These are phyloP conservation scores for Gephyroberyx darwinii DNA, from an alignment of 2,797 vertebrate species.

Conservation along the genomic window DNA sequence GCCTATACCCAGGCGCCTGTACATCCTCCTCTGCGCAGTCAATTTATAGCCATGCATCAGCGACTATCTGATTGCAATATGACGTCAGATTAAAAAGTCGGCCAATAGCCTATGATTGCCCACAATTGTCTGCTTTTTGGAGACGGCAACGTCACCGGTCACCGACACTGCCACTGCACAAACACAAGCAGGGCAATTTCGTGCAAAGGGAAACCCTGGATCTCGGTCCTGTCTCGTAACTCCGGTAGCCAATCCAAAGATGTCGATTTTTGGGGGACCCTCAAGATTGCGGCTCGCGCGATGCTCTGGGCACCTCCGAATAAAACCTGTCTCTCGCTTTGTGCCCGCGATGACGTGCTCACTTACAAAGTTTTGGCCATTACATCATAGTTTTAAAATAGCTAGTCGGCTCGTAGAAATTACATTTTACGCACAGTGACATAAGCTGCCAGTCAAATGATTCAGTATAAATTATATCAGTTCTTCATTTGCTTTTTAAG, in stretches of 20 bases:
- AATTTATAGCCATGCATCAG: conserved; percentile 33
- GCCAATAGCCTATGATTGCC: conserved; percentile 12
- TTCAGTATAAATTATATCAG: conserved; percentile 60
- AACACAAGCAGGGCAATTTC: conserved; percentile 22
- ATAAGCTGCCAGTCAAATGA: conserved; percentile 76
- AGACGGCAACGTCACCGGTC: conserved; percentile 16
- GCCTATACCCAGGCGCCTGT: conserved; percentile 7
- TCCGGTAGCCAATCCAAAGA: conserved; percentile 71
- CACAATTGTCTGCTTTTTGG: conserved; percentile 22
- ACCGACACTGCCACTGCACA: conserved; percentile 23
- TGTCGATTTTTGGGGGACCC: conserved; percentile 58
- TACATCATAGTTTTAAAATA: conserved; percentile 84
- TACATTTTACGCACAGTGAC: conserved; percentile 79
- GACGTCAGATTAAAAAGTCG: conserved; percentile 34
- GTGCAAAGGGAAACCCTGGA: conserved; percentile 57
- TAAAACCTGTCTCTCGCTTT: conserved; percentile 39
- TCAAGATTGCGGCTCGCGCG: conserved; percentile 53
- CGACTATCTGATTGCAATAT: conserved; percentile 27
- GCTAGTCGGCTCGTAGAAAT: conserved; percentile 73
- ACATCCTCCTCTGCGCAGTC: conserved; percentile 37
- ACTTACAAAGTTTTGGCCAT: conserved; percentile 79
- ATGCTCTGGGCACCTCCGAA: conserved; percentile 54
- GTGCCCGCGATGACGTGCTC: conserved; percentile 73
- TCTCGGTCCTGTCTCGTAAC: conserved; percentile 62
- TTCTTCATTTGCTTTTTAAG: conserved; percentile 17